phyloP scores from a whole-genome alignment of 2,888 invertebrate genomes.

The Chrysodeixis includens region DNA sequence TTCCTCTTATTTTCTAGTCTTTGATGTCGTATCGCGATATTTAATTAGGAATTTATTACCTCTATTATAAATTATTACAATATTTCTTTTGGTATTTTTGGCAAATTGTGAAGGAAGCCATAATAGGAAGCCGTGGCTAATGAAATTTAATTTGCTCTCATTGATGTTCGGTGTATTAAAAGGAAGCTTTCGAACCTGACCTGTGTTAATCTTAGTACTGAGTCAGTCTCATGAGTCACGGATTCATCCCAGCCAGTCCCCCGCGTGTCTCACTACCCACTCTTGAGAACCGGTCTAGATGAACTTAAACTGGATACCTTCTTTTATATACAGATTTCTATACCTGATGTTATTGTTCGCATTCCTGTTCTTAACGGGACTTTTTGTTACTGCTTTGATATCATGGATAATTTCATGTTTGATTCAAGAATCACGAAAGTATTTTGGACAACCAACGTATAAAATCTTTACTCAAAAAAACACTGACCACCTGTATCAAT shows the following conservation, averaged over 20 bases:
- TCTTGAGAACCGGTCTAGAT: conserved; percentile 66
- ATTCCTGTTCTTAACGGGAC: conserved; percentile 37
- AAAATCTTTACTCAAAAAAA: too few species aligned
- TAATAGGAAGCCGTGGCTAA: too few species aligned
- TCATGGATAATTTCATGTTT: conserved; percentile 12
- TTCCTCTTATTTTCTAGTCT: conserved; percentile 40
- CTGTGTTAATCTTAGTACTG: conserved; percentile 73
- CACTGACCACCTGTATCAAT: too few species aligned
- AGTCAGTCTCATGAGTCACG: conserved; percentile 80
- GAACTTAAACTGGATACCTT: conserved; percentile 59
- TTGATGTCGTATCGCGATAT: conserved; percentile 55
- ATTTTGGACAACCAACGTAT: too few species aligned
- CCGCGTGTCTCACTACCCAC: conserved; percentile 56
- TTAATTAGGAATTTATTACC: conserved; percentile 54
- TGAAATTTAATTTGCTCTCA: conserved; percentile 51
- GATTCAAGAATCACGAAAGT: neutral
- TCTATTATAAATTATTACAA: conserved; percentile 50
- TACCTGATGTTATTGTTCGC: conserved; percentile 44
- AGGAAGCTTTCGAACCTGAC: conserved; percentile 65
- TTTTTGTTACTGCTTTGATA: conserved; percentile 22
- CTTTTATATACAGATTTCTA: conserved; percentile 41
- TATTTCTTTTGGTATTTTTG: conserved; percentile 45
- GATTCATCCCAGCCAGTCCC: conserved; percentile 71
- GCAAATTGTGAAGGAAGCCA: conserved; percentile 49
- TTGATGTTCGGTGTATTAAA: conserved; percentile 48